Evolutionary conservation across 2,113 vertebrate species (phyloP), one percentile per base, ranked within the genome.

Genomic region (Prionailurus viverrinus): DNA sequence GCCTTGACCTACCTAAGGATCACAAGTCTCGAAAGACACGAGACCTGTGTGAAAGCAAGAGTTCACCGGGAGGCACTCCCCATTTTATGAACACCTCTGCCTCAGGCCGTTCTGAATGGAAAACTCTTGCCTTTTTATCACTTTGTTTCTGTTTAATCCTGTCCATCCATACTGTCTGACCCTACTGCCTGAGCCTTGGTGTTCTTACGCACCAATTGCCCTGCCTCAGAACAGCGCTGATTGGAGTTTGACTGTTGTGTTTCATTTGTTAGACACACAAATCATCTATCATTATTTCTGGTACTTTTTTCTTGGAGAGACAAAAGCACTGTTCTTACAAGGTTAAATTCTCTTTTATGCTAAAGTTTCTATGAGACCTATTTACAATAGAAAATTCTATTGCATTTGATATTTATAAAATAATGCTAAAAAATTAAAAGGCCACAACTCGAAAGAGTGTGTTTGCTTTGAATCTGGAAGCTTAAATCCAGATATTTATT

Each of bases 361-460:
- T 92, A 10, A 39, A 45, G 66, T 66, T 87, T 36, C 36, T 45
- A 8, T 83, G 80, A 68, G 66, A 82, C 33, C 58, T 84, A 0
- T 89, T 97, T 92, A 87, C 18, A 53, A 65, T 76, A 81, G 25
- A 88, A 27, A 39, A 18, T 55, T 95, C 15, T 87, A 55, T 23
- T 82, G 15, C 19, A 6, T 88, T 19, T 93, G 80, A 83, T 79
- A 69, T 89, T 89, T 84, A 81, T 76, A 89, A 94, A 85, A 80
- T 76, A 63, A 69, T 80, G 16, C 84, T 58, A 76, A 71, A 94
- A 89, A 33, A 61, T 29, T 81, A 74, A 73, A 95, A 91, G 7
- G 91, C 31, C 10, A 2, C 27, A 39, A 84, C 45, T 80, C 74
- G 65, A 92, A 92, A 90, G 74, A 90, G 33, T 84, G 15, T 81